Percentiles rank a stretch among this genome's conserved stretches.
Evolutionary conservation across 1,140 invertebrate genomes (phyloP).

Genomic region (Phortica variegata): DNA sequence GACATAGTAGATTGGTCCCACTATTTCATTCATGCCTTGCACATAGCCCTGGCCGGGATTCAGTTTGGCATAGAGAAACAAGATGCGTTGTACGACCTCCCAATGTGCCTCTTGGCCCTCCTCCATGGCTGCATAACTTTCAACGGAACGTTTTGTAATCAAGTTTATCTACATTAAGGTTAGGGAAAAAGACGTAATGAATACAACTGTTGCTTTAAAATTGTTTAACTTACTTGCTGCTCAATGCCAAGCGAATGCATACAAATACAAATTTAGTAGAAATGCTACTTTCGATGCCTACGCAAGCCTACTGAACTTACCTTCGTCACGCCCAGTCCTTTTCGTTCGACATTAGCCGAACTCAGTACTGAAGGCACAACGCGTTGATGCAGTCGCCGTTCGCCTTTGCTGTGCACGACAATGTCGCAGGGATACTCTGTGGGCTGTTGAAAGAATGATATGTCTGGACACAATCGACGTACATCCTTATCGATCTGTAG

Average conservation of each 20-base stretch:
- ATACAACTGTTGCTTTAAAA: background rate
- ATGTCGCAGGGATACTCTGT: slow-evolving; percentile 81
- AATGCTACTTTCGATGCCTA: slow-evolving; percentile 2
- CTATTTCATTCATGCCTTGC: slow-evolving; percentile 99
- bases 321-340: slow-evolving; percentile 87
- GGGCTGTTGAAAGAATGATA: slow-evolving; percentile 91
- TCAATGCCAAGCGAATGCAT: slow-evolving; percentile 22
- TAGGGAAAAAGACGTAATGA: background rate
- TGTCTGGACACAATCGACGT: slow-evolving; percentile 89
- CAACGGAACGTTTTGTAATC: slow-evolving; percentile 67
- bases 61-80: slow-evolving; percentile 96
- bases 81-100: slow-evolving; percentile 96
- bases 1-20: slow-evolving; percentile 97
- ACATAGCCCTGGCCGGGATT: slow-evolving; percentile 98
- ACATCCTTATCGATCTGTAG: slow-evolving; percentile 98
- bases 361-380: slow-evolving; percentile 84
- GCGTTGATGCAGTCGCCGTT: slow-evolving; percentile 79
- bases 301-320: slow-evolving; percentile 59
- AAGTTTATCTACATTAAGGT: slow-evolving; percentile 61
- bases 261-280: slow-evolving; percentile 11
- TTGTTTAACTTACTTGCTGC: slow-evolving; percentile 50
- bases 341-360: slow-evolving; percentile 83
- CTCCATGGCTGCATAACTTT: slow-evolving; percentile 78
- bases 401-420: slow-evolving; percentile 72
- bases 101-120: slow-evolving; percentile 87